Conservation (phyloP, 1,140 invertebrate genomes). For the Megathymus violae region DNA sequence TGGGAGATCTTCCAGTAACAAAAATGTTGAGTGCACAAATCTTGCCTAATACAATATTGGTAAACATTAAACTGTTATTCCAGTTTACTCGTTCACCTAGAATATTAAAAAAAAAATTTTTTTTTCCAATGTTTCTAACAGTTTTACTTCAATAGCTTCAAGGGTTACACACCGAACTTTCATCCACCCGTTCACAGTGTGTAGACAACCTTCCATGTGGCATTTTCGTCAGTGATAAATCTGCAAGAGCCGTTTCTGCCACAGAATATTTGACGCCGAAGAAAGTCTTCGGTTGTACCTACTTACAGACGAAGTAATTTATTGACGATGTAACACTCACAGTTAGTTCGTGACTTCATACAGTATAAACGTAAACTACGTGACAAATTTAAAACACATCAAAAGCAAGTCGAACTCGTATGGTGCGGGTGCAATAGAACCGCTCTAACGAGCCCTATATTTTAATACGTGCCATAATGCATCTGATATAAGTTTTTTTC, state of each 20-base stretch:
- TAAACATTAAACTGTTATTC: no score
- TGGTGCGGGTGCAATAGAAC: no score
- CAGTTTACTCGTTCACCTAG: no score
- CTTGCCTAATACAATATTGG: no score
- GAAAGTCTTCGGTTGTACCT: background rate
- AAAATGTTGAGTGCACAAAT: no score
- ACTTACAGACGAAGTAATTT: slow-evolving; percentile 8
- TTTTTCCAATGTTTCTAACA: no score
- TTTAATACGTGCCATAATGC: no score
- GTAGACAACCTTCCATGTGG: background rate
- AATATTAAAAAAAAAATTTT: no score
- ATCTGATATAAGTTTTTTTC: no score
- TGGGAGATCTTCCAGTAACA: no score
- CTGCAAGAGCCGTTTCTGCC: slow-evolving; percentile 14
- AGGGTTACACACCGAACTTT: background rate
- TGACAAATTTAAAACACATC: background rate
- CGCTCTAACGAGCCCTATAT: no score
- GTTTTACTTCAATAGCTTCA: no score
- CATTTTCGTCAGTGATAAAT: slow-evolving; percentile 24
- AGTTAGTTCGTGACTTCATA: background rate
- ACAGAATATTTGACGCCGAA: slow-evolving; percentile 17
- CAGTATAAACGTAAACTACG: background rate
- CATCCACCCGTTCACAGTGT: background rate
- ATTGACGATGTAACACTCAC: background rate
- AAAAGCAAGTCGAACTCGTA: background rate